These are phyloP conservation scores for Tapera naevia DNA, from an alignment of 2,797 vertebrate genomes.

Conservation along the genomic window DNA sequence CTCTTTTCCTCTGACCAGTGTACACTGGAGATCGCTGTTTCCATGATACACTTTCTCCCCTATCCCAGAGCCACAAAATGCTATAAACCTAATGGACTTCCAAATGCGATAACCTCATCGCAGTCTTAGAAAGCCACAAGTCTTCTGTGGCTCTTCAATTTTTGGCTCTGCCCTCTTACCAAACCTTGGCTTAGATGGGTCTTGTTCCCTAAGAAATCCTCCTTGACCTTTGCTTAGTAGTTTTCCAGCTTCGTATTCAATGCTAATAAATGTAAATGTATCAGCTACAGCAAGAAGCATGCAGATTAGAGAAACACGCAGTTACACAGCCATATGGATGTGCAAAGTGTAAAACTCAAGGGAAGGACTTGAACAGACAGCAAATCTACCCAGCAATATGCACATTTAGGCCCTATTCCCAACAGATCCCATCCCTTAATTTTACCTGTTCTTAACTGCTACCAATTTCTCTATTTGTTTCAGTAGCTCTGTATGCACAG, in stretches of 20 bases:
- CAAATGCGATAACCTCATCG: conserved; percentile 7
- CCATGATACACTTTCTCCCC: neutral
- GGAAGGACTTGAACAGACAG: conserved; percentile 2
- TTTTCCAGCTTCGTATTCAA: neutral
- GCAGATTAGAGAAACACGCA: neutral
- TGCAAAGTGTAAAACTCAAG: conserved; percentile 6
- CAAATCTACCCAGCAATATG: neutral
- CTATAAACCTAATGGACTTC: conserved; percentile 3
- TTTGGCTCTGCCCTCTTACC: neutral
- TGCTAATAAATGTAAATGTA: neutral
- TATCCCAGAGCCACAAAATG: neutral
- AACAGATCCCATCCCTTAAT: neutral
- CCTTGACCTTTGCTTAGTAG: neutral
- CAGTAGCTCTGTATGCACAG: neutral
- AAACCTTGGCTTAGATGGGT: neutral
- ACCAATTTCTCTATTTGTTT: neutral
- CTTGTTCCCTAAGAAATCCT: neutral
- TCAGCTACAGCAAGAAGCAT: neutral
- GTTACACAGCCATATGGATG: neutral
- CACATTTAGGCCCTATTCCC: neutral
- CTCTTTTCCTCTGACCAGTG: neutral
- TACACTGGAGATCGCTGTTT: neutral
- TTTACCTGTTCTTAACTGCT: conserved; percentile 30
- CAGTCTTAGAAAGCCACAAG: neutral
- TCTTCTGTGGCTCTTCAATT: neutral